Evolutionary conservation across 2,888 invertebrate species (phyloP).

Genomic region (Bugulina stolonifera): DNA sequence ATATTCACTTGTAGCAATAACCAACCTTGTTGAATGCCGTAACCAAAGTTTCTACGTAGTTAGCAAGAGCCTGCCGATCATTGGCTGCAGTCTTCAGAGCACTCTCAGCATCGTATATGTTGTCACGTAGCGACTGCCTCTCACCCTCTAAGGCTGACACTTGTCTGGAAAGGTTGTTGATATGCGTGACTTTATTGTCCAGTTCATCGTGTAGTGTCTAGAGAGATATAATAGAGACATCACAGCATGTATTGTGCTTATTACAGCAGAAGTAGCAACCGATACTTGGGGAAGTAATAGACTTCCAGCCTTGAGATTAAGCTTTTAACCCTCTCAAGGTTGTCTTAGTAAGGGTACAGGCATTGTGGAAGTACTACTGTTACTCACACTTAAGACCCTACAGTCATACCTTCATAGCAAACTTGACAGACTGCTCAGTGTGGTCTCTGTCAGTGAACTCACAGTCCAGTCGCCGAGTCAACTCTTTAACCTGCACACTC

Average conservation of each 20-base stretch:
- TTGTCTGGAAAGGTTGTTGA: conserved; percentile 14
- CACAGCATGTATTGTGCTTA: too few species aligned
- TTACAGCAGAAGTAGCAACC: too few species aligned
- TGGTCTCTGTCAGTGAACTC: conserved; percentile 3
- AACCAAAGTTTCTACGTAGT: conserved; percentile 5
- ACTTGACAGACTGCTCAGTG: conserved; percentile 16
- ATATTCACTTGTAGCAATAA: too few species aligned
- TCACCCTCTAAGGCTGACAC: conserved; percentile 10
- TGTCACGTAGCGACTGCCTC: neutral
- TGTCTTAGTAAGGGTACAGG: too few species aligned
- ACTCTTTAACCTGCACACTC: neutral
- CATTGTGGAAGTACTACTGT: too few species aligned
- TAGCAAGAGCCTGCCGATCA: neutral
- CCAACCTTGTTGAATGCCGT: conserved; percentile 1
- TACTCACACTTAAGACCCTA: neutral
- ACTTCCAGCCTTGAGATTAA: too few species aligned
- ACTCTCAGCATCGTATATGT: conserved; percentile 7
- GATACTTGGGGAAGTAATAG: too few species aligned
- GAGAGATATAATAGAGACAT: too few species aligned
- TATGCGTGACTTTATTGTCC: neutral
- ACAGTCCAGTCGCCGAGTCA: neutral
- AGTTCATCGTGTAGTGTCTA: conserved; percentile 7
- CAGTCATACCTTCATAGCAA: conserved; percentile 17
- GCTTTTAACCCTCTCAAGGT: too few species aligned
- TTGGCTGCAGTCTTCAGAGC: conserved; percentile 4